phyloP scores from a whole-genome alignment of 2,888 invertebrate genomes.

The Vanessa cardui region DNA sequence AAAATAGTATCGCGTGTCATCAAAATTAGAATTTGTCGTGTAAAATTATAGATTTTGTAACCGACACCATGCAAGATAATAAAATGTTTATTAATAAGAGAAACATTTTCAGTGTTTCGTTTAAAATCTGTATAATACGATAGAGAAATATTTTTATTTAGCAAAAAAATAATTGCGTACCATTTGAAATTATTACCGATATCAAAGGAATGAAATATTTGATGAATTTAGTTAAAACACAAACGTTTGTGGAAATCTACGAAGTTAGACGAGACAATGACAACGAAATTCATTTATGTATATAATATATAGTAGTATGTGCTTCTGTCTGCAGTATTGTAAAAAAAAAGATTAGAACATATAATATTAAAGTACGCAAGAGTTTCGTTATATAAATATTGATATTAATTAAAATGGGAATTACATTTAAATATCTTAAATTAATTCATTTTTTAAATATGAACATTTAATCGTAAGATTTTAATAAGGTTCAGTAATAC shows the following conservation, averaged over 20 bases:
- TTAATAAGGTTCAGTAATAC: neutral
- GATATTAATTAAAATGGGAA: no score
- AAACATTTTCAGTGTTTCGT: neutral
- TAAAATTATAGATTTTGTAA: no score
- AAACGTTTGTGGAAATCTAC: constrained; percentile 17
- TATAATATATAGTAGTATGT: neutral
- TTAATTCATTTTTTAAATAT: no score
- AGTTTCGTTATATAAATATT: no score
- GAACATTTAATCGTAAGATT: neutral
- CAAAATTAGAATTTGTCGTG: no score
- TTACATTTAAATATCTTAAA: no score
- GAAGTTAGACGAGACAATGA: constrained; percentile 8
- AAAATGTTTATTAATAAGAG: neutral
- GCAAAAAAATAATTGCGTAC: neutral
- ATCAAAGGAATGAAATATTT: constrained; percentile 25
- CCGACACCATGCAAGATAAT: no score
- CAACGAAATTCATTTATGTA: neutral
- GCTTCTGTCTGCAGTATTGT: neutral
- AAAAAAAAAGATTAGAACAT: neutral
- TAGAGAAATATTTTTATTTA: neutral
- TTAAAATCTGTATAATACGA: no score
- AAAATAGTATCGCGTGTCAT: no score
- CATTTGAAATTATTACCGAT: neutral
- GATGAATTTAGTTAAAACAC: constrained; percentile 26
- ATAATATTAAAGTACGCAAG: no score